Evolutionary conservation across 2,797 vertebrate genomes (phyloP), one percentile per base, ranked within the genome.

Genomic region (Mormyrus hasselquistii): DNA sequence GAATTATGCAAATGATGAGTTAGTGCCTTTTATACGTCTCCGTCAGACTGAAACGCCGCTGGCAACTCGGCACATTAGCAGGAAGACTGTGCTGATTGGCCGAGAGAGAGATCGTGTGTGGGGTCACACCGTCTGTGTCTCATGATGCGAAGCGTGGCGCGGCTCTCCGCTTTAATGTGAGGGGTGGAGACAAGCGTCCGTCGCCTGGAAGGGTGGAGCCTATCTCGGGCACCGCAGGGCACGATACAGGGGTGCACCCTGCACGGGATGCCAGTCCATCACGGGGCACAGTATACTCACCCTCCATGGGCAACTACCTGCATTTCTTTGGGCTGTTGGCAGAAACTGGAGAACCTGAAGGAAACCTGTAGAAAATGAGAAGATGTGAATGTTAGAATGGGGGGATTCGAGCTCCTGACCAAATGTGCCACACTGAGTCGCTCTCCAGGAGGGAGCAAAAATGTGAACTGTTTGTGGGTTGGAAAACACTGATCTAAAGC

Each of bases 1-100:
- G 5, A 57, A 50, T 89, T 89, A 87, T 89, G 52, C 86, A 89
- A 87, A 86, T 89, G 52, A n/a, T 82, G 47, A 8, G 49, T 65
- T 86, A 52, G 29, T 89, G 52, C 47, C 65, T 55, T 73, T 79
- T 50, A 82, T 34, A 50, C 44, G 41, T 82, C n/a, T 16, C 50
- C 53, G 19, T 19, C 29, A 88, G 50, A 88, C 19, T 55, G 49
- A 59, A 59, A 14, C 0, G 29, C 50, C 53, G n/a, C 55, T 29
- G n/a, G 88, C 76, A 55, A 83, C 29, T 25, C 12, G 88, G 73
- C 34, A n/a, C 52, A 82, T 82, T 88, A 83, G n/a, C 52, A 59
- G 53, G 29, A 44, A 29, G 83, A 25, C 34, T 50, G 7, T 34
- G 19, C 52, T 29, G 49, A 25, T 79, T 14, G 14, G 22, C 49